Base-by-base conservation (phyloP, 35 echinoderm and acorn worm genomes). In the Acanthaster planci region DNA sequence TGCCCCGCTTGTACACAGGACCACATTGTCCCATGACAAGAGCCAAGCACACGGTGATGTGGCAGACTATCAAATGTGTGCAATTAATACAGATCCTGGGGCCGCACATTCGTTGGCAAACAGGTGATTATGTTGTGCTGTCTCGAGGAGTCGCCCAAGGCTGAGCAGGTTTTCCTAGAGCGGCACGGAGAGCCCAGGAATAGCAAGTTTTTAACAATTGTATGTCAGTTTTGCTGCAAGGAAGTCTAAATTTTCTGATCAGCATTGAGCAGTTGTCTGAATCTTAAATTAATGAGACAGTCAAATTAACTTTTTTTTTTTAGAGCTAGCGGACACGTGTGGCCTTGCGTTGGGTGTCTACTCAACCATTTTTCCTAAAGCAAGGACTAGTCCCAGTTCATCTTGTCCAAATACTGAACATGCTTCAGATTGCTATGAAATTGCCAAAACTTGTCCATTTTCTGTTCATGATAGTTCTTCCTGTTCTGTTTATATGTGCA, bases 101-200 rank as follows among this genome's bases (percentile, higher is more conserved):
- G 64, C 26, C 34, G 14, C 64, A 72, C 64, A 72, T 72, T 72
- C 30, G 64, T 34, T 29, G 0, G 34, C 26, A 72, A 72, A 72
- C 64, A 72, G 64, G 64, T 72, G 64, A 72, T 72, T 72, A 72
- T 72, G 64, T 34, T 72, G 64, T 72, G 30, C 14, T 10, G 34
- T 34, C 64, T 7, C 19, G 26, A 72, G 64, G 34, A 26, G 64
- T 10, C 64, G 34, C 64, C 34, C 64, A 72, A 9, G 64, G 64
- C 64, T 72, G 15, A 14, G 64, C 64, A 72, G 64, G 64, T 72
- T 72, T 72, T 47, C 42, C 64, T 14, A 72, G 64, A 26, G 34
- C 64, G 23, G 64, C 34, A 72, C 14, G 14, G 23, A 14, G 64
- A 72, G 26, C 34, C 14, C 64, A 72, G 64, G 23, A 72, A 72